Conservation (phyloP, 2,888 invertebrate species). For the Troides oblongomaculatus region DNA sequence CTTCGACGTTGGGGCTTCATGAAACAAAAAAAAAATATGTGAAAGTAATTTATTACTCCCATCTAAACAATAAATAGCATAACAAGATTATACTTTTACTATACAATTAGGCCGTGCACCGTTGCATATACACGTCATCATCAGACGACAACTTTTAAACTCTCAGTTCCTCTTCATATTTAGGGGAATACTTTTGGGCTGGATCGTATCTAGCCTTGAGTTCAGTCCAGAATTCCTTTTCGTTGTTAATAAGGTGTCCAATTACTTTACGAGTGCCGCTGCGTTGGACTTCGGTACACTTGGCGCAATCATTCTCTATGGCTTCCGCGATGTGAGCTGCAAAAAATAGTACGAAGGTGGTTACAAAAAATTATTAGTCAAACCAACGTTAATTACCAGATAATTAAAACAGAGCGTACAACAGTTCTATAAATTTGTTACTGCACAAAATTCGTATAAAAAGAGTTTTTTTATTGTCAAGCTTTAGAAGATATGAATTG, state of each 20-base stretch:
- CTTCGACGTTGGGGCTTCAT: not conserved
- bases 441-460: not conserved
- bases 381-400: no score
- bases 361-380: no score
- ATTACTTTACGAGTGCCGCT: conserved; percentile 50
- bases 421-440: no score
- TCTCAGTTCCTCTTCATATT: conserved; percentile 48
- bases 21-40: conserved; percentile 3
- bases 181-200: conserved; percentile 41
- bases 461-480: no score
- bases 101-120: conserved; percentile 1
- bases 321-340: conserved; percentile 63
- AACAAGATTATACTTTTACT: not conserved
- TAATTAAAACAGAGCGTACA: no score
- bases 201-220: conserved; percentile 55
- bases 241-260: conserved; percentile 58
- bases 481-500: no score
- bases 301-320: conserved; percentile 56
- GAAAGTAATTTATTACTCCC: conserved; percentile 20
- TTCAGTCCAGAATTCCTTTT: conserved; percentile 48
- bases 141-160: not conserved
- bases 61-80: conserved; percentile 9
- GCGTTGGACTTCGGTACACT: conserved; percentile 57
- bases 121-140: not conserved
- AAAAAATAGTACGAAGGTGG: not conserved